Base-by-base conservation (phyloP, 2,888 invertebrate species). In the Heliconius ethilla region DNA sequence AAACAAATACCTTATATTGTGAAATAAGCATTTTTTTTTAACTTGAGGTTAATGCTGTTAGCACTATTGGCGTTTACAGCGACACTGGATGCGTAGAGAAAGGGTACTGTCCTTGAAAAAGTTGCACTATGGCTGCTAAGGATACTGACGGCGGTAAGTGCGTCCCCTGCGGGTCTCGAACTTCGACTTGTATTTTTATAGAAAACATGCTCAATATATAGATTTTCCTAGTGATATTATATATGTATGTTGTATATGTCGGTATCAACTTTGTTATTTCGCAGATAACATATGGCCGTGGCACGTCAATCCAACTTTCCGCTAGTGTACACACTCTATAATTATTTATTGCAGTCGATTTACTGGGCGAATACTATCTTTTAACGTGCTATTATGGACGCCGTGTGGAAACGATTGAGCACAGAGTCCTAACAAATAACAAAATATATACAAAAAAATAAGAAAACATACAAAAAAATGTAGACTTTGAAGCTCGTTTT, bases 251-350 rank as follows among this genome's bases (percentile, higher is more conserved):
- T 13, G 22, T 33, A 33, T 70, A 27, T n/a, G 29, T 51, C 40
- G 15, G 65, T 63, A 40, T 33, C 0, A 33, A 33, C 29, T 45
- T 27, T 51, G 45, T 65, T 51, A 40, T 77, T 77, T 73, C 55
- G 77, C 72, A 72, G 72, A 72, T 59, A 59, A 59, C 72, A 59
- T 55, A 65, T 74, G 74, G 63, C 74, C 74, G 40, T 63, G 63
- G 27, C 74, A 74, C 74, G 63, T 74, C 74, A 74, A 63, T 74
- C 27, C 27, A 63, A 63, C 63, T 62, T 45, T 63, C 63, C 40
- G 74, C 27, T 74, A 74, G 74, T 65, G 63, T 74, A 74, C 18
- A 74, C 63, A 59, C 59, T 70, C 29, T 33, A 72, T 72, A 72
- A 72, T 74, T 63, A 65, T 74, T 63, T 27, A 63, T 63, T 74